Percentiles rank a stretch among this genome's conserved stretches.
Evolutionary conservation across 1,140 invertebrate species (phyloP).

Genomic region (Schlechtendalia chinensis): DNA sequence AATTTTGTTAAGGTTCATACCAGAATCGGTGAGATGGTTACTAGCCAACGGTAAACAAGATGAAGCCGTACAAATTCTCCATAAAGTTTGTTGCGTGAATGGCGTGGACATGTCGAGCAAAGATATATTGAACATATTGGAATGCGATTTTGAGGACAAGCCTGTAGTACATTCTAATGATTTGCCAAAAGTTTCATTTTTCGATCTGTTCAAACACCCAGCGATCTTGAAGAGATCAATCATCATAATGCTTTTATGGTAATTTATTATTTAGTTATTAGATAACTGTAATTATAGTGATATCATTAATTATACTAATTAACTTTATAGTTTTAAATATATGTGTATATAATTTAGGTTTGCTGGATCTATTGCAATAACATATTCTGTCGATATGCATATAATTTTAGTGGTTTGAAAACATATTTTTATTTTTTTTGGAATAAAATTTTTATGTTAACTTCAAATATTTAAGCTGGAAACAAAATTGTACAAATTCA

Average conservation of each 20-base stretch:
- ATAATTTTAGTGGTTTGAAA: no score
- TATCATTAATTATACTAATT: no score
- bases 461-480: no score
- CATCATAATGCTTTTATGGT: conserved; percentile 77
- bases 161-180: conserved; percentile 53
- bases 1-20: conserved; percentile 65
- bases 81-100: conserved; percentile 69
- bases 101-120: conserved; percentile 63
- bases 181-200: conserved; percentile 60
- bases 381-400: no score
- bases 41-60: conserved; percentile 70
- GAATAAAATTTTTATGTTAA: no score
- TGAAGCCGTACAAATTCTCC: conserved; percentile 69
- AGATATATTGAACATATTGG: conserved; percentile 61
- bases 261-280: conserved; percentile 52
- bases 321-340: no score
- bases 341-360: no score
- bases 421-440: no score
- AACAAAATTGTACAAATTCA: no score
- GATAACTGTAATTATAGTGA: no score
- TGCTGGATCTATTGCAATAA: no score
- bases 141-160: conserved; percentile 52
- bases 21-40: conserved; percentile 79
- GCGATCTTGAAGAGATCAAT: conserved; percentile 70
- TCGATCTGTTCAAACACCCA: conserved; percentile 71